Evolutionary conservation across 2,888 invertebrate genomes (phyloP).

Genomic region (Drosophila lacicola): DNA sequence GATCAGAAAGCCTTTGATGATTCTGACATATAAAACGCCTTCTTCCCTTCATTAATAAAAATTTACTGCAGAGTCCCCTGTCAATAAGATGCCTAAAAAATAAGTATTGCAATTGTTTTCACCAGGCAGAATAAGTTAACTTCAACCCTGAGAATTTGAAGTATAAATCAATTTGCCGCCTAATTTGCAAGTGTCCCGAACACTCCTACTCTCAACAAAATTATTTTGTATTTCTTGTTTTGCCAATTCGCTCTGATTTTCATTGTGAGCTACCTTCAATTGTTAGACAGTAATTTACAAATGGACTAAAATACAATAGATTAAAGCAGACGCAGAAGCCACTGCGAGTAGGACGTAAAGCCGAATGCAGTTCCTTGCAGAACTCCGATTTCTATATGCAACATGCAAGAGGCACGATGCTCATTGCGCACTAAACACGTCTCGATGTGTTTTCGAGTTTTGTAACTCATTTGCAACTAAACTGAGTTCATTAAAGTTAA

Average conservation of each 20-base stretch:
- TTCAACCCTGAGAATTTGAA: too few species aligned
- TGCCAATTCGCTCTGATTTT: not conserved
- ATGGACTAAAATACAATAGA: conserved; percentile 27
- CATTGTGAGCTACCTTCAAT: conserved; percentile 2
- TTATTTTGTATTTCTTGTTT: not conserved
- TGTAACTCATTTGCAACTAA: conserved; percentile 80
- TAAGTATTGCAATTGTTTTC: too few species aligned
- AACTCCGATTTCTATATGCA: conserved; percentile 15
- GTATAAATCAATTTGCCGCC: too few species aligned
- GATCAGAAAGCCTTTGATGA: too few species aligned
- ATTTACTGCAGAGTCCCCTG: too few species aligned
- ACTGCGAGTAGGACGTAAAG: conserved; percentile 1
- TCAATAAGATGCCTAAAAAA: too few species aligned
- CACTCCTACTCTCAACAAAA: not conserved
- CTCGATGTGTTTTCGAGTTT: conserved; percentile 79
- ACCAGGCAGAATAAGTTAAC: too few species aligned
- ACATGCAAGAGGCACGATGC: conserved; percentile 25
- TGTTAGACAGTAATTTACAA: conserved; percentile 11
- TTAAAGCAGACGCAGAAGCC: conserved; percentile 26
- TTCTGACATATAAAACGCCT: too few species aligned
- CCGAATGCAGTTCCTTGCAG: not conserved
- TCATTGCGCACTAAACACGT: conserved; percentile 72
- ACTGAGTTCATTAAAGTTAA: conserved; percentile 81
- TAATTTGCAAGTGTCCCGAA: not conserved
- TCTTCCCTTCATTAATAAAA: too few species aligned